Evolutionary conservation across 2,888 invertebrate genomes (phyloP).

Genomic region (Drosophila demipolita): DNA sequence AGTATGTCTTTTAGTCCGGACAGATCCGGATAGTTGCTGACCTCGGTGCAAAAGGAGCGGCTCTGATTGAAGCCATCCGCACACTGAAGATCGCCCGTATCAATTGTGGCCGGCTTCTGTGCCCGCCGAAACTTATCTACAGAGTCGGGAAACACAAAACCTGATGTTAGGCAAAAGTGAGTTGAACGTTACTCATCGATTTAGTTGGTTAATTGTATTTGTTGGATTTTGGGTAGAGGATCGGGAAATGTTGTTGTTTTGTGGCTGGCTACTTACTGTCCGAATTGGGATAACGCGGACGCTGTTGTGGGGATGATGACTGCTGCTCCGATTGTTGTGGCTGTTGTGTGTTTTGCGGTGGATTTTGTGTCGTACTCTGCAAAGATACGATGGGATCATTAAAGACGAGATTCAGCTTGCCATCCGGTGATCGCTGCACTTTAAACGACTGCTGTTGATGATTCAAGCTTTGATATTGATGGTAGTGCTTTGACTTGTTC

Average conservation of each 20-base stretch:
- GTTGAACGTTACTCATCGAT: constrained; percentile 48
- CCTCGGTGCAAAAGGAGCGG: constrained; percentile 85
- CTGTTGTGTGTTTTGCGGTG: constrained; percentile 12
- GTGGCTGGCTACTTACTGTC: constrained; percentile 54
- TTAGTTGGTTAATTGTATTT: constrained; percentile 61
- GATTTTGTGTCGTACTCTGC: constrained; percentile 49
- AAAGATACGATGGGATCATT: constrained; percentile 81
- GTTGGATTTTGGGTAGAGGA: constrained; percentile 5
- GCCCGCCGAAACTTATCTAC: constrained; percentile 32
- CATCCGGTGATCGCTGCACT: constrained; percentile 83
- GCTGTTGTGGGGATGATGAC: constrained; percentile 6
- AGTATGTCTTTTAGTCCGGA: constrained; percentile 79
- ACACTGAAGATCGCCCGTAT: constrained; percentile 53
- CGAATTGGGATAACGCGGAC: constrained; percentile 41
- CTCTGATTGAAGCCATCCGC: constrained; percentile 67
- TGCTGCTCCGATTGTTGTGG: constrained; percentile 17
- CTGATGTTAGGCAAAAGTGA: constrained; percentile 63
- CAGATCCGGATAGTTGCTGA: constrained; percentile 85
- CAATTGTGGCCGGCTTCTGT: constrained; percentile 3
- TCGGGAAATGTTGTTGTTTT: not conserved
- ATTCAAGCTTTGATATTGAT: constrained; percentile 70
- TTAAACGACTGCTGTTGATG: constrained; percentile 80
- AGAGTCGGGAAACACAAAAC: constrained; percentile 66
- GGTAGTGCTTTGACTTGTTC: constrained; percentile 56
- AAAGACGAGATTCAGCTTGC: constrained; percentile 83